These are phyloP conservation scores for Apocrypta bakeri DNA, from an alignment of 1,140 invertebrate genomes.

Conservation along the genomic window DNA sequence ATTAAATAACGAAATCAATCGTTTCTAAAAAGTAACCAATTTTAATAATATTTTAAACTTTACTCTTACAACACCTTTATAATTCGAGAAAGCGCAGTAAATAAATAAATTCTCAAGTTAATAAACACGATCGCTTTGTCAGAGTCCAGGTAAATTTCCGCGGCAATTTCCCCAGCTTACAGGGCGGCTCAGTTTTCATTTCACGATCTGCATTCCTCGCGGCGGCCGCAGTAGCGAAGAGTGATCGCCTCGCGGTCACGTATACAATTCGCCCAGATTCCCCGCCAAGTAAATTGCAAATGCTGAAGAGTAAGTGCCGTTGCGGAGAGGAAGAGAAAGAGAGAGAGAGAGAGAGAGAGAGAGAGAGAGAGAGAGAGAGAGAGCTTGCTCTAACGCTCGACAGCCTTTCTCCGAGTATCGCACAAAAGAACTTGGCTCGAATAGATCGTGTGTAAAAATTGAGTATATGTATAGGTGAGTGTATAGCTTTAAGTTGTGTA, in stretches of 20 bases:
- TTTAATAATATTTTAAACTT: no score
- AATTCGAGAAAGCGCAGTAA: no score
- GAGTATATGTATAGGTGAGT: not conserved
- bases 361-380: no score
- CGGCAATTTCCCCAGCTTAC: not conserved
- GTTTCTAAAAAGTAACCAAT: no score
- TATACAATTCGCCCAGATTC: constrained; percentile 43
- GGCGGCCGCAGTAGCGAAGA: not conserved
- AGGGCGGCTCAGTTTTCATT: constrained; percentile 30
- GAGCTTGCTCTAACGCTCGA: constrained; percentile 29
- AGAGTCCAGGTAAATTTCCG: constrained; percentile 19
- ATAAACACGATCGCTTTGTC: constrained; percentile 9
- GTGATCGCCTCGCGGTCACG: constrained; percentile 28
- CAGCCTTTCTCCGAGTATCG: constrained; percentile 3
- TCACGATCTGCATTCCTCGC: constrained; percentile 24
- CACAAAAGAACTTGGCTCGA: constrained; percentile 1
- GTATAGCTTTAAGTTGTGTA: not conserved
- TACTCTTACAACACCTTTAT: no score
- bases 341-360: no score
- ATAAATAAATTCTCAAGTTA: no score
- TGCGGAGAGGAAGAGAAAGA: no score
- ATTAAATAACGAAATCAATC: no score
- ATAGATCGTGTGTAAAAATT: constrained; percentile 31
- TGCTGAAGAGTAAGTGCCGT: constrained; percentile 41
- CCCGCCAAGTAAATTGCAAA: constrained; percentile 48